Conservation (phyloP, 2,797 vertebrate genomes). For the Smutsia temminckii region DNA sequence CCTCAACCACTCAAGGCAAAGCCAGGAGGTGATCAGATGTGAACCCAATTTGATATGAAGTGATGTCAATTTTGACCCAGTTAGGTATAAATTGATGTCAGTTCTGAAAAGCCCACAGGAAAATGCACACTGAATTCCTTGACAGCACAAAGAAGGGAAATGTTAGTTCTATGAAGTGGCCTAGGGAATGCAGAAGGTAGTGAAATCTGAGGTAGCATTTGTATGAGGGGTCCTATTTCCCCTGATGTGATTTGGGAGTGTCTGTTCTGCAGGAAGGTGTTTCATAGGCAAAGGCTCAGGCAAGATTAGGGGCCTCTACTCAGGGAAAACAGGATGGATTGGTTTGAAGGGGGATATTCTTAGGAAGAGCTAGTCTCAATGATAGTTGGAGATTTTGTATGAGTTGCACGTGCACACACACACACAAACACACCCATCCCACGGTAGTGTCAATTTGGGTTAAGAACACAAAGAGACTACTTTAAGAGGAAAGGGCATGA, state of each 20-base stretch:
- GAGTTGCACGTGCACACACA: not conserved
- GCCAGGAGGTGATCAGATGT: accelerated
- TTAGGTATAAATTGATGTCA: not conserved
- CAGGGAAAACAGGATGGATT: not conserved
- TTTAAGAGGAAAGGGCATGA: not conserved
- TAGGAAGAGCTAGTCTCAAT: not conserved
- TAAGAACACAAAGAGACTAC: not conserved
- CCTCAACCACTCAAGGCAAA: accelerated
- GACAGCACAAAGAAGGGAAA: not conserved
- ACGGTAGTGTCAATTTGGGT: accelerated
- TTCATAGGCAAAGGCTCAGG: not conserved
- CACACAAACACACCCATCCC: not conserved
- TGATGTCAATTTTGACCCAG: not conserved
- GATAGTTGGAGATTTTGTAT: not conserved
- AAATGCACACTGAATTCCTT: not conserved
- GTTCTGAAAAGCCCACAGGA: too few species aligned
- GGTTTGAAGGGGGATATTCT: not conserved
- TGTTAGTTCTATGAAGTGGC: not conserved
- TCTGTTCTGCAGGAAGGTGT: not conserved
- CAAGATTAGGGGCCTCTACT: too few species aligned
- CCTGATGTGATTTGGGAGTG: not conserved
- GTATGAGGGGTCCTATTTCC: not conserved
- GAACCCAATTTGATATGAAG: too few species aligned
- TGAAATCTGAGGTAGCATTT: not conserved
- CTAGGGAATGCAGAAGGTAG: not conserved